These are phyloP conservation scores for Tenthredo amoena DNA, from an alignment of 2,888 invertebrate species.

Conservation along the genomic window DNA sequence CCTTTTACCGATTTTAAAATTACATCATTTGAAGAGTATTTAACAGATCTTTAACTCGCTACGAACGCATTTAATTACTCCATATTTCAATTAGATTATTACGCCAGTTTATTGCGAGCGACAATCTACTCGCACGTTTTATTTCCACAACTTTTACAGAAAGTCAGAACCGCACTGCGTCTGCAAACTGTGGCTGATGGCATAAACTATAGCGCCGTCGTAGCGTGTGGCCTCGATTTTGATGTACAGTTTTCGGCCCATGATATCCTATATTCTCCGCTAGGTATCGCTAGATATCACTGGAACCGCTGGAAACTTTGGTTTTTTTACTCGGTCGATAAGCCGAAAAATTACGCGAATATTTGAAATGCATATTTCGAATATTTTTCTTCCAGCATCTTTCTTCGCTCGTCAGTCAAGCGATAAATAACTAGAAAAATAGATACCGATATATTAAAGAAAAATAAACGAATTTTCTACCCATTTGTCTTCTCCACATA, in stretches of 20 bases:
- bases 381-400: background rate
- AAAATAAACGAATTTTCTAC: background rate
- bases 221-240: conserved; percentile 19
- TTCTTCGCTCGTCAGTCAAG: background rate
- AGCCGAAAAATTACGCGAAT: background rate
- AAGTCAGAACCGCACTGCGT: conserved; percentile 35
- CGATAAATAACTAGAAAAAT: background rate
- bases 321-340: conserved; percentile 3
- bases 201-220: conserved; percentile 18
- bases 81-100: background rate
- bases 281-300: conserved; percentile 22
- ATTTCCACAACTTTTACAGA: background rate
- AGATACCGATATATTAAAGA: background rate
- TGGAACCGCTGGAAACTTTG: background rate
- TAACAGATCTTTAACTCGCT: background rate
- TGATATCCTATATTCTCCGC: background rate
- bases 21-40: background rate
- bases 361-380: background rate
- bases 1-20: background rate
- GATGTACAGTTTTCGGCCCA: background rate
- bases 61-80: background rate
- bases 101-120: background rate
- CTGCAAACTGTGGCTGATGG: background rate
- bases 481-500: background rate
- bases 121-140: background rate